A percentile compares a stretch with the other conserved stretches of the same genome.
Evolutionary conservation across 2,888 invertebrate species (phyloP).

Genomic region (Odiellus spinosus): DNA sequence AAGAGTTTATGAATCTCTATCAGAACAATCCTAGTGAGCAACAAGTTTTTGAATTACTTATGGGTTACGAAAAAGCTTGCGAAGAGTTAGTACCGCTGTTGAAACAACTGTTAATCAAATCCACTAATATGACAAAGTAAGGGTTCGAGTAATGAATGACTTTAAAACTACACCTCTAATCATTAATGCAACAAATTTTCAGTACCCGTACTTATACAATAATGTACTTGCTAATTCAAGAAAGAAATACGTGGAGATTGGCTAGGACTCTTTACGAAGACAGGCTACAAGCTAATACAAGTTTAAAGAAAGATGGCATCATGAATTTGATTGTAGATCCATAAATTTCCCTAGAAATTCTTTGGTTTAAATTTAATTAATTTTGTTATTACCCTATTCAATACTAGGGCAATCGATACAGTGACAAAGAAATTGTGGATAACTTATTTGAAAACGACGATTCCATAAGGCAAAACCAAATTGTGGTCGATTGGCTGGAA

Average conservation of each 20-base stretch:
- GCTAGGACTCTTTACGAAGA: conserved; percentile 66
- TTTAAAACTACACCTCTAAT: too few relatives aligned
- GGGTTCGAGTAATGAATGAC: too few relatives aligned
- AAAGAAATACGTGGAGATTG: conserved; percentile 76
- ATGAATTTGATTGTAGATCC: too few relatives aligned
- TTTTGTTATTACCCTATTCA: conserved; percentile 5
- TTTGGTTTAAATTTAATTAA: not conserved
- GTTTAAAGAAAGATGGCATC: conserved; percentile 21
- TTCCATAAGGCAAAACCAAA: conserved; percentile 42
- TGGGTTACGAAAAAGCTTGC: too few relatives aligned
- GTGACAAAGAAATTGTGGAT: conserved; percentile 44
- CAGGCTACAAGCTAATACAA: conserved; percentile 35
- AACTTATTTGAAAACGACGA: conserved; percentile 41
- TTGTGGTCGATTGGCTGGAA: conserved; percentile 87
- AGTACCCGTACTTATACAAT: conserved; percentile 3
- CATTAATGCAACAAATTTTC: too few relatives aligned
- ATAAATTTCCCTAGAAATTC: not conserved
- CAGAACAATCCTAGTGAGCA: too few relatives aligned
- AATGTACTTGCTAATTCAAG: conserved; percentile 44
- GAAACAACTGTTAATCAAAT: too few relatives aligned
- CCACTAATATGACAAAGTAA: too few relatives aligned
- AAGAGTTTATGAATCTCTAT: too few relatives aligned
- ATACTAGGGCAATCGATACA: conserved; percentile 30
- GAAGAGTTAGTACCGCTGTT: too few relatives aligned
- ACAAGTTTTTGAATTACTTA: too few relatives aligned